Conservation (phyloP, 2,888 invertebrate species). For the Agrochola lychnidis region DNA sequence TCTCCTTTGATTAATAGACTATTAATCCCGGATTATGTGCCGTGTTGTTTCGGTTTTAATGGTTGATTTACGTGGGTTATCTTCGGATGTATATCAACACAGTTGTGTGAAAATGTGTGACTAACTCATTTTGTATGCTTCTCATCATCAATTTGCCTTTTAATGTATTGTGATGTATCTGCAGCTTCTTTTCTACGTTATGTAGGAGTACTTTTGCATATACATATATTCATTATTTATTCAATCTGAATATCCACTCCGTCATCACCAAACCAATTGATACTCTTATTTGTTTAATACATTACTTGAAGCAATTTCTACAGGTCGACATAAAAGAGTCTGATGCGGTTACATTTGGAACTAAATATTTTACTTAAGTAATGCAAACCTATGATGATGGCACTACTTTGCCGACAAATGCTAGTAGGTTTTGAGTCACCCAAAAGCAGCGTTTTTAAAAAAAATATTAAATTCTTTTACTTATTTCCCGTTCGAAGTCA, state of each 20-base stretch:
- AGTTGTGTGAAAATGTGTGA: slow-evolving; percentile 40
- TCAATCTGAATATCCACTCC: background rate
- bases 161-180: slow-evolving; percentile 1
- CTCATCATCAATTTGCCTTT: slow-evolving; percentile 24
- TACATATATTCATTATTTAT: no score
- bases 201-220: background rate
- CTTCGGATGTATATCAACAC: slow-evolving; percentile 56
- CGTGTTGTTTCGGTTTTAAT: slow-evolving; percentile 70
- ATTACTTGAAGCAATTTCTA: background rate
- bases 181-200: background rate
- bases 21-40: slow-evolving; percentile 79
- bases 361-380: no score
- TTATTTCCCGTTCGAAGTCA: no score
- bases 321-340: no score
- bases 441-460: no score
- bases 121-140: slow-evolving; percentile 46
- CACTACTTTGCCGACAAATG: no score
- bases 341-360: no score
- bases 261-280: background rate
- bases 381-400: no score
- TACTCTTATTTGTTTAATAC: background rate
- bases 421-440: no score
- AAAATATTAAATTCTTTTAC: no score
- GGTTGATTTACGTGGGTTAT: slow-evolving; percentile 68
- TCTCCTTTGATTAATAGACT: slow-evolving; percentile 78